phyloP scores from a whole-genome alignment of 2,888 invertebrate genomes.

The Punctoribates punctum region DNA sequence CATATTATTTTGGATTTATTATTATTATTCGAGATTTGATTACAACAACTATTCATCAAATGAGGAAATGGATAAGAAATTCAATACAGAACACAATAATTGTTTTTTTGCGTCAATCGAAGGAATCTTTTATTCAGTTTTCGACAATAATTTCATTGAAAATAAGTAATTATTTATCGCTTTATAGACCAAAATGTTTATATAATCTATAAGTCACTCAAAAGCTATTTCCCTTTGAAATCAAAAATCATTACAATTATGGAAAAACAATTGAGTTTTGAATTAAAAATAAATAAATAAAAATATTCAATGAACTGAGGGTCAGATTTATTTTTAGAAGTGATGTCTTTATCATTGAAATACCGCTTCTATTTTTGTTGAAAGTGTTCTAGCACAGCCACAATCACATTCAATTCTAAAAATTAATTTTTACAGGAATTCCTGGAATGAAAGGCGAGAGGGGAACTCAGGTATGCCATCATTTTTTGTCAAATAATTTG shows the following conservation, averaged over 20 bases:
- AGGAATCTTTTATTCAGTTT: slow-evolving; percentile 5
- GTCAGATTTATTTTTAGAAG: too few species aligned
- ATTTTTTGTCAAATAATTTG: background rate
- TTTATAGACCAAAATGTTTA: background rate
- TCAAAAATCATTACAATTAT: background rate
- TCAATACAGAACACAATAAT: background rate
- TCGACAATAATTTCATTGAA: background rate
- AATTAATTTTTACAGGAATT: background rate
- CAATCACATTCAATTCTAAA: background rate
- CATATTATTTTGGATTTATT: too few species aligned
- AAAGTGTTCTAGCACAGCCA: background rate
- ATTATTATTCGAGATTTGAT: background rate
- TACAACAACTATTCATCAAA: background rate
- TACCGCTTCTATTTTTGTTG: background rate
- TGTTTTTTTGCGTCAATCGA: background rate
- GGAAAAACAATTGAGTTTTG: background rate
- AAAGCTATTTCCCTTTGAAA: background rate
- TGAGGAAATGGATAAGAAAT: slow-evolving; percentile 1
- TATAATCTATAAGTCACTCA: background rate
- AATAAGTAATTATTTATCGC: slow-evolving; percentile 2
- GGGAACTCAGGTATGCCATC: slow-evolving; percentile 3
- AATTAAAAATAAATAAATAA: background rate
- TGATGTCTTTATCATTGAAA: too few species aligned
- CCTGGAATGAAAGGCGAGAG: slow-evolving; percentile 18
- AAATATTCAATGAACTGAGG: too few species aligned